phyloP scores from a whole-genome alignment of 23 tunicate genomes.

The Ascidia mentula region DNA sequence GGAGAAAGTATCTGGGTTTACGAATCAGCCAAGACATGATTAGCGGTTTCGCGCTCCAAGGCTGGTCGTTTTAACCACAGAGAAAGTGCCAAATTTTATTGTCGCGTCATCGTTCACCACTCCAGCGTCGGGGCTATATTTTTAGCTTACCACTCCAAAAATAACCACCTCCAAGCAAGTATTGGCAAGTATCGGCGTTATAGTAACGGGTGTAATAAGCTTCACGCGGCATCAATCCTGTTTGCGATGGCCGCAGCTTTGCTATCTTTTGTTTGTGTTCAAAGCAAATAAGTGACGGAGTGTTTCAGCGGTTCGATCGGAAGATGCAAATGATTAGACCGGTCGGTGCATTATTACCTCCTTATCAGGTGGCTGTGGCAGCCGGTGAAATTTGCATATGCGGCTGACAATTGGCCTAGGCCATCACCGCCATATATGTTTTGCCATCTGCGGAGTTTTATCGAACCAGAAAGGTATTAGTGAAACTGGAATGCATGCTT shows the following conservation, averaged over 20 bases:
- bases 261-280: not conserved
- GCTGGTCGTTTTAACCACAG: too few species aligned
- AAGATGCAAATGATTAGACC: not conserved
- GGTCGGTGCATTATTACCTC: too few species aligned
- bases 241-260: not conserved
- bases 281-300: constrained; percentile 4
- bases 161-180: not conserved
- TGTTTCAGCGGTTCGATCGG: too few species aligned
- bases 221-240: not conserved
- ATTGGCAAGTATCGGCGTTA: not conserved
- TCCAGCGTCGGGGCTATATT: not conserved
- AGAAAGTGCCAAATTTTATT: not conserved
- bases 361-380: too few species aligned
- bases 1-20: too few species aligned
- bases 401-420: too few species aligned
- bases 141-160: not conserved
- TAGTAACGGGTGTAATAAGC: not conserved
- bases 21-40: too few species aligned
- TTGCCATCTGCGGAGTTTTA: too few species aligned
- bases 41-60: too few species aligned
- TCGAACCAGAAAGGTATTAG: too few species aligned
- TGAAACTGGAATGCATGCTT: not conserved
- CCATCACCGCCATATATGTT: too few species aligned
- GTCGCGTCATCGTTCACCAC: not conserved
- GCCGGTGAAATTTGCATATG: too few species aligned